Conservation (phyloP, 1,140 invertebrate species). For the Pogonognathellus flavescens region DNA sequence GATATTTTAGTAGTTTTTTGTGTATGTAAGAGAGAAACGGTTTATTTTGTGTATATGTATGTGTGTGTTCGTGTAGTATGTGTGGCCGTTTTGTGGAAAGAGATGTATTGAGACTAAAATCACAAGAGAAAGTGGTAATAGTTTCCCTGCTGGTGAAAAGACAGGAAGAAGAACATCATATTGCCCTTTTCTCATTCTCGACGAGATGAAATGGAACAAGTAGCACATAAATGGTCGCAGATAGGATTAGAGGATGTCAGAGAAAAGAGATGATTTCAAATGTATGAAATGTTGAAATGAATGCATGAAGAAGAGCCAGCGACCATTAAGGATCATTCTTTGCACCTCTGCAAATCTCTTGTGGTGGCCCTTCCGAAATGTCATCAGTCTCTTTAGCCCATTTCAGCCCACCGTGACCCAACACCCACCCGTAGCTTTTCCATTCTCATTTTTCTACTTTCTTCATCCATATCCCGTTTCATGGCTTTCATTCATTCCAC, state of each 20-base stretch:
- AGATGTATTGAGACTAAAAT: slow-evolving; percentile 16
- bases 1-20: no score
- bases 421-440: slow-evolving; percentile 20
- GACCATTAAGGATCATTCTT: slow-evolving; percentile 50
- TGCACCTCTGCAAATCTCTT: slow-evolving; percentile 42
- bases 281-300: slow-evolving; percentile 49
- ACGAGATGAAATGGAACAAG: slow-evolving; percentile 39
- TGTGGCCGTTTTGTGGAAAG: background rate
- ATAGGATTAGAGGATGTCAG: slow-evolving; percentile 44
- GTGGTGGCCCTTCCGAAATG: slow-evolving; percentile 35
- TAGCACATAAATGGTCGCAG: slow-evolving; percentile 39
- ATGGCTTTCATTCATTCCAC: background rate
- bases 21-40: background rate
- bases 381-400: slow-evolving; percentile 34
- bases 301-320: slow-evolving; percentile 47
- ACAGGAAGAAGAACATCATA: slow-evolving; percentile 10
- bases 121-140: slow-evolving; percentile 31
- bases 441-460: background rate
- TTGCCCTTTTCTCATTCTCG: slow-evolving; percentile 44
- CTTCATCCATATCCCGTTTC: background rate
- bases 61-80: background rate
- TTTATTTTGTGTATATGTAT: background rate
- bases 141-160: background rate
- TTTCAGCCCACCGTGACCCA: slow-evolving; percentile 37
- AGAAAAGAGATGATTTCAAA: slow-evolving; percentile 45